Percentiles rank a stretch among this genome's conserved stretches.
These are phyloP conservation scores for Zaprionus capensis DNA, from an alignment of 1,140 invertebrate species.

Conservation along the genomic window DNA sequence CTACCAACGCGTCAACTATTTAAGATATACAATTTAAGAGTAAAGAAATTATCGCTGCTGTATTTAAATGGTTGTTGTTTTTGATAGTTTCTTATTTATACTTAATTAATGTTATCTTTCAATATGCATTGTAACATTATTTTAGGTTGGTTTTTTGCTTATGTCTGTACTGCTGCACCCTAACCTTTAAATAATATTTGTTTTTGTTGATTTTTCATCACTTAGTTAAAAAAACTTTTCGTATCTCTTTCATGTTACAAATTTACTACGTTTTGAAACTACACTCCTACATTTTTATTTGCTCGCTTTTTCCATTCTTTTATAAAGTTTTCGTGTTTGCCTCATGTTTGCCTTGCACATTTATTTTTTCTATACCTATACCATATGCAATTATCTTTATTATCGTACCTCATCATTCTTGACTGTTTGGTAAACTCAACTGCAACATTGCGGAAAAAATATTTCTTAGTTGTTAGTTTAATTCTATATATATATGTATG, in stretches of 20 bases:
- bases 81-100: slow-evolving; percentile 32
- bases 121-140: slow-evolving; percentile 7
- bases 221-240: slow-evolving; percentile 40
- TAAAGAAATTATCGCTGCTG: slow-evolving; percentile 56
- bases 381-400: slow-evolving; percentile 15
- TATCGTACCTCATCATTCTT: slow-evolving; percentile 16
- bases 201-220: slow-evolving; percentile 27
- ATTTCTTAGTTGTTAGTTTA: slow-evolving; percentile 45
- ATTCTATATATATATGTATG: slow-evolving; percentile 27
- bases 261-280: slow-evolving; percentile 52
- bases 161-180: slow-evolving; percentile 24
- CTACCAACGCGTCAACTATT: slow-evolving; percentile 36
- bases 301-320: slow-evolving; percentile 47
- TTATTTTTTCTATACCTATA: slow-evolving; percentile 19
- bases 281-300: slow-evolving; percentile 55
- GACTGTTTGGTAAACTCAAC: slow-evolving; percentile 25
- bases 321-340: slow-evolving; percentile 62
- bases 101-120: slow-evolving; percentile 55
- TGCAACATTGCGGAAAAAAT: slow-evolving; percentile 57
- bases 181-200: slow-evolving; percentile 19
- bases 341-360: slow-evolving; percentile 55
- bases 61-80: slow-evolving; percentile 17
- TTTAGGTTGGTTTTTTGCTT: slow-evolving; percentile 27
- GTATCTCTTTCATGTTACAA: slow-evolving; percentile 17
- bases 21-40: slow-evolving; percentile 61